Percentiles rank a stretch among this genome's conserved stretches.
Evolutionary conservation across 2,797 vertebrate species (phyloP).

Genomic region (Avahi laniger): DNA sequence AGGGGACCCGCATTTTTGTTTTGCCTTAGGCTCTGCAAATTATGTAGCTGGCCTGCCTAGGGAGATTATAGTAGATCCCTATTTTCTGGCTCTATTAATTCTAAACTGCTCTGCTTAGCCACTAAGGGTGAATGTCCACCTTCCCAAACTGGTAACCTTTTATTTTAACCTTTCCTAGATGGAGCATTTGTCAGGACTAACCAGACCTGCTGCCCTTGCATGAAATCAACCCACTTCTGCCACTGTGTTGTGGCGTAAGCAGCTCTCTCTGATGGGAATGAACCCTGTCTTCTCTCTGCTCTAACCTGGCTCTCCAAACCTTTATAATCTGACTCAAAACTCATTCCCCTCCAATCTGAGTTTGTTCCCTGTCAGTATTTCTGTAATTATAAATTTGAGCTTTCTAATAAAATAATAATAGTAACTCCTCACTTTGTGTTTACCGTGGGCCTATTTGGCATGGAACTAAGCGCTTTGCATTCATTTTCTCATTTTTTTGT

Average conservation of each 20-base stretch:
- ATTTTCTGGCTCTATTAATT: background rate
- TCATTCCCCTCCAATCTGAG: background rate
- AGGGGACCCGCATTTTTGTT: background rate
- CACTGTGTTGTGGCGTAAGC: background rate
- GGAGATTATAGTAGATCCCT: background rate
- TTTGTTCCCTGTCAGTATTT: background rate
- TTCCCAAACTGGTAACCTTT: background rate
- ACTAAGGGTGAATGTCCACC: background rate
- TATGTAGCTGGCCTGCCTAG: background rate
- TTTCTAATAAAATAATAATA: conserved; percentile 47
- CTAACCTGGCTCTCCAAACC: background rate
- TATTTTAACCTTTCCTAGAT: background rate
- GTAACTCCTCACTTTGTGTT: background rate
- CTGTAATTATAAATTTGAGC: background rate
- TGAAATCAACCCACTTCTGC: background rate
- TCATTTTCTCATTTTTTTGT: background rate
- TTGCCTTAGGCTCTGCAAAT: background rate
- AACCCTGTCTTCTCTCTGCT: background rate
- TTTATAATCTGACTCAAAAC: conserved; percentile 4
- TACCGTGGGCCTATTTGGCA: background rate
- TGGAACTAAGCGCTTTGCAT: background rate
- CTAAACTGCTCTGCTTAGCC: background rate
- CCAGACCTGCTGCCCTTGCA: background rate
- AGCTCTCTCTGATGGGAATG: background rate
- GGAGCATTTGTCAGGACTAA: background rate